Evolutionary conservation across 2,888 invertebrate genomes (phyloP), one percentile per base, ranked within the genome.

Genomic region (Mythimna vitellina): DNA sequence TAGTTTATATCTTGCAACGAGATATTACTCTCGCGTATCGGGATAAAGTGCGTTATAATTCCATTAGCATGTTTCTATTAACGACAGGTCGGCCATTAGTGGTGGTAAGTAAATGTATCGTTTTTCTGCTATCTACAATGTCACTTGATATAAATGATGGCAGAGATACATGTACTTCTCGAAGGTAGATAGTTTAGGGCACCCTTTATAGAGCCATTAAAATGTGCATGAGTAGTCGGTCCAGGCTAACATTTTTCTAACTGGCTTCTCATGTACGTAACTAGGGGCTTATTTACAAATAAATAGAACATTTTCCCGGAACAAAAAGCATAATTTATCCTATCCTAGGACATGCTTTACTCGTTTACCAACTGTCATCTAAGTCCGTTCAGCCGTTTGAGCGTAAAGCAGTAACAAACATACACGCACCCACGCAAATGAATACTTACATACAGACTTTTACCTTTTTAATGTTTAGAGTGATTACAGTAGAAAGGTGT

Each of bases 41-140:
- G 69, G 35, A 78, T 78, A 78, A 71, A 74, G 46, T 73, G 70
- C 73, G 78, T 70, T 82, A 78, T 82, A 82, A 82, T 84, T 72
- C 74, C 65, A 82, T 85, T 82, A 72, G 61, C 51, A 29, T 65
- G 70, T 65, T 78, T 72, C 73, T 70, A 85, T 60, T 61, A 38
- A 32, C 58, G 65, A 71, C 62, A 74, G 53, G 58, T 67, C 60
- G 22, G 49, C 73, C 57, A 84, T 82, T 82, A 82, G 67, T 58
- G 25, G 56, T 69, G 61, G 56, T 64, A 53, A 64, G 49, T 56
- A 56, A 70, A 78, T 78, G 63, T 79, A 73, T 62, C 62, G 62
- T 32, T 20, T 65, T 68, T 65, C 65, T 82, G 49, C n/a, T 51
- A 32, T 46, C 46, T 53, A 63, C 42, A 42, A 38, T 78, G 57